These are phyloP conservation scores for Myathropa florea DNA, from an alignment of 2,888 invertebrate genomes.

Conservation along the genomic window DNA sequence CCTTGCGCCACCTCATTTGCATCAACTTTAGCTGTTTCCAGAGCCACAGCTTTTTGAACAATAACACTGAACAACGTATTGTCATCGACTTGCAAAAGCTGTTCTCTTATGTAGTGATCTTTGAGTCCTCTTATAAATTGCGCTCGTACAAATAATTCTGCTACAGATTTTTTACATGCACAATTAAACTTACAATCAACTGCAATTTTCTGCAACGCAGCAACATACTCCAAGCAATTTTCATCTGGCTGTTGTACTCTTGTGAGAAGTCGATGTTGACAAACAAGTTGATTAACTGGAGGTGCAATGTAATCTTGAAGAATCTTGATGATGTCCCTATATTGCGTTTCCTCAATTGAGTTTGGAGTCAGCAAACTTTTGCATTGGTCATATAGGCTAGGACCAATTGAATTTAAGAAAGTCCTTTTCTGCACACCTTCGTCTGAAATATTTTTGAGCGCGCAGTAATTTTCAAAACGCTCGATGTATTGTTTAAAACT, in stretches of 20 bases:
- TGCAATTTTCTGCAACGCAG: conserved; percentile 12
- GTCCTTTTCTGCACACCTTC: not conserved
- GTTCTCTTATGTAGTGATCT: too few species aligned
- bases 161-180: too few species aligned
- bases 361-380: not conserved
- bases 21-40: not conserved
- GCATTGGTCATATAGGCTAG: not conserved
- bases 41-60: too few species aligned
- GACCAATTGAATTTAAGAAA: not conserved
- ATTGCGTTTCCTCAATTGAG: not conserved
- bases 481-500: not conserved
- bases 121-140: too few species aligned
- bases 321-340: not conserved
- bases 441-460: not conserved
- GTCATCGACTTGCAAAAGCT: too few species aligned
- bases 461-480: not conserved
- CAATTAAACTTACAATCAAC: too few species aligned
- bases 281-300: conserved; percentile 2
- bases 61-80: too few species aligned
- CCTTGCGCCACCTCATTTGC: not conserved
- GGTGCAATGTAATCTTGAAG: not conserved
- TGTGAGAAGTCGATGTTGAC: conserved; percentile 9
- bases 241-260: not conserved
- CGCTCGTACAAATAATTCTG: too few species aligned
- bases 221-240: conserved; percentile 10